These are phyloP conservation scores for Datnioides undecimradiatus DNA, from an alignment of 2,113 vertebrate genomes.

Conservation along the genomic window DNA sequence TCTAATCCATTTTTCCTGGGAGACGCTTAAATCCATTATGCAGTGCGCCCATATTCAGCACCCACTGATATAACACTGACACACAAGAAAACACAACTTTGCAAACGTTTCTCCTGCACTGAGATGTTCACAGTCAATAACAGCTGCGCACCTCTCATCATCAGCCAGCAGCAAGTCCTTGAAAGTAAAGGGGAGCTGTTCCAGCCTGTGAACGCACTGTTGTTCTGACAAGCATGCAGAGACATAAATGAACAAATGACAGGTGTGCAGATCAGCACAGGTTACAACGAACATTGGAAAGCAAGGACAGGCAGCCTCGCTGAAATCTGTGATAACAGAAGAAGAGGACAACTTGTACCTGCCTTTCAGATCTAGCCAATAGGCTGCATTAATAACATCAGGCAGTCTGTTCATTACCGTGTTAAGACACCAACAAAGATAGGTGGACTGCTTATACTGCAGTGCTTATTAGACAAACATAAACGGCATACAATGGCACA, in stretches of 20 bases:
- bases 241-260: conserved; percentile 11
- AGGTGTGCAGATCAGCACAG: conserved; percentile 15
- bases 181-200: conserved; percentile 27
- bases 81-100: conserved; percentile 45
- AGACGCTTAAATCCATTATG: conserved; percentile 65
- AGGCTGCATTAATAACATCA: conserved; percentile 22
- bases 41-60: conserved; percentile 50
- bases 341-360: conserved; percentile 47
- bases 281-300: conserved; percentile 8
- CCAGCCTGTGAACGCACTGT: background rate
- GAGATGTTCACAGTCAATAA: conserved; percentile 3
- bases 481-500: background rate
- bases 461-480: conserved; percentile 4
- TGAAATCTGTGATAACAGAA: conserved; percentile 9
- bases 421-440: conserved; percentile 21
- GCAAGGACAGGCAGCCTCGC: background rate
- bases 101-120: conserved; percentile 5
- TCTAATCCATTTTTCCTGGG: conserved; percentile 66
- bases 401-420: conserved; percentile 25
- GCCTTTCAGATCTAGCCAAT: conserved; percentile 16
- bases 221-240: conserved; percentile 14
- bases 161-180: conserved; percentile 29
- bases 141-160: conserved; percentile 29
- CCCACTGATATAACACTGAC: conserved; percentile 29
- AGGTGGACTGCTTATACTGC: conserved; percentile 37